Conservation (phyloP, 2,888 invertebrate genomes). For the Aquatica leii region DNA sequence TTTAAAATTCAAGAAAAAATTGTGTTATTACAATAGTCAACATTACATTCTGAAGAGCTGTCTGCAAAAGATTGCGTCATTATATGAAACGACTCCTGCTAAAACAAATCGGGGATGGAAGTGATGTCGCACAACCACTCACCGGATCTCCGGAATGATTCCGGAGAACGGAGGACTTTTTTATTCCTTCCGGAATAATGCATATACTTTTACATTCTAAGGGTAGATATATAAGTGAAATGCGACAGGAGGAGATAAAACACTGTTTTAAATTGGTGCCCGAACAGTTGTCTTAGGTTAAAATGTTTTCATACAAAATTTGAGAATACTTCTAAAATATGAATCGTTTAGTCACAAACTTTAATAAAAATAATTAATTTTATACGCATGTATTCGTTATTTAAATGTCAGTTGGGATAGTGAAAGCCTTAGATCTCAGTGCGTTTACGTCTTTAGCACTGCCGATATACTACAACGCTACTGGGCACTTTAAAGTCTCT, state of each 20-base stretch:
- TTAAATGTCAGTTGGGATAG: too few relatives aligned
- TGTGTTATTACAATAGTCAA: slow-evolving; percentile 9
- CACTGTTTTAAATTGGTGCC: slow-evolving; percentile 15
- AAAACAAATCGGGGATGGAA: slow-evolving; percentile 36
- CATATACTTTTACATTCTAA: slow-evolving; percentile 26
- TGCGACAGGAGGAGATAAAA: slow-evolving; percentile 17
- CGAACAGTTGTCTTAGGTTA: slow-evolving; percentile 8
- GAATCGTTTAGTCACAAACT: too few relatives aligned
- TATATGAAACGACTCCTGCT: slow-evolving; percentile 30
- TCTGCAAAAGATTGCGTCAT: slow-evolving; percentile 34
- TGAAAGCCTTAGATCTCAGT: too few relatives aligned
- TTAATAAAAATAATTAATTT: too few relatives aligned
- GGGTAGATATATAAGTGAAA: slow-evolving; percentile 23
- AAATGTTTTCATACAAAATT: neutral
- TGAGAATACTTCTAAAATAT: neutral
- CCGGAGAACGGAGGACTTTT: slow-evolving; percentile 25
- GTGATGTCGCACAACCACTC: slow-evolving; percentile 35
- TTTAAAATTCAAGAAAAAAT: neutral
- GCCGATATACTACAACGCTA: too few relatives aligned
- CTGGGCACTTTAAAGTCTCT: too few relatives aligned
- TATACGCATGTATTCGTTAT: too few relatives aligned
- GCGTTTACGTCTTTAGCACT: too few relatives aligned
- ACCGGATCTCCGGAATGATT: slow-evolving; percentile 34
- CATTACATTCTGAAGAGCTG: slow-evolving; percentile 31
- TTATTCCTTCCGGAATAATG: slow-evolving; percentile 27